Percentiles rank a stretch among this genome's conserved stretches.
phyloP scores from a whole-genome alignment of 2,113 vertebrate genomes.

The human (Homo sapiens) region DNA sequence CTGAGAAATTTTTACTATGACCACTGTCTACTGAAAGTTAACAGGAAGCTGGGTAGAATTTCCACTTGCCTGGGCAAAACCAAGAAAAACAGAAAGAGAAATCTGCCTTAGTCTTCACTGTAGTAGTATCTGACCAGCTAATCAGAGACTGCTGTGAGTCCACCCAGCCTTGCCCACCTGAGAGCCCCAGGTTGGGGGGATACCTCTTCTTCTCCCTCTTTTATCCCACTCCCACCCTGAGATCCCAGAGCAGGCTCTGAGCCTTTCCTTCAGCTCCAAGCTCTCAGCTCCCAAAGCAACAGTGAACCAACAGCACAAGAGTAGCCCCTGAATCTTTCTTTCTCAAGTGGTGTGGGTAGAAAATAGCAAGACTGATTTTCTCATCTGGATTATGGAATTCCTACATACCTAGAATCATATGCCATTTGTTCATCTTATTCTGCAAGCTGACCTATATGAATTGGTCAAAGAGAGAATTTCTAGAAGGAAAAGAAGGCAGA shows the following conservation, averaged over 20 bases:
- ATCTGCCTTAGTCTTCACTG: not conserved
- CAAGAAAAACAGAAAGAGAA: not conserved
- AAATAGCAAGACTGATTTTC: not conserved
- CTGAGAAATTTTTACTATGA: not conserved
- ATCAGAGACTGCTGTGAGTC: rapidly evolving
- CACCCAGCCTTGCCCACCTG: not conserved
- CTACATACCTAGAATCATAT: not conserved
- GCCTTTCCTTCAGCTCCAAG: not conserved
- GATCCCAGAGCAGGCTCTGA: not conserved
- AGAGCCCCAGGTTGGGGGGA: not conserved
- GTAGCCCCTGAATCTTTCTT: not conserved
- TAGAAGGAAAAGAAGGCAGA: not conserved
- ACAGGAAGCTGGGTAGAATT: not conserved
- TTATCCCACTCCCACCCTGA: too few species aligned
- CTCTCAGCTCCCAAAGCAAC: not conserved
- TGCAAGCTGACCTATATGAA: not conserved
- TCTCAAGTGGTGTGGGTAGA: not conserved
- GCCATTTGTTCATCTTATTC: not conserved
- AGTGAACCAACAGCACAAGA: not conserved
- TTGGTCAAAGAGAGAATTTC: not conserved
- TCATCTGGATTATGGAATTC: too few species aligned
- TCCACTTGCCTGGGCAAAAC: not conserved
- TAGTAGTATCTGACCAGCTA: too few species aligned
- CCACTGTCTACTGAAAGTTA: not conserved
- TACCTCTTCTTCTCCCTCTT: not conserved